Base-by-base conservation (phyloP, 2,113 vertebrate species). In the Pterocles burchelli region DNA sequence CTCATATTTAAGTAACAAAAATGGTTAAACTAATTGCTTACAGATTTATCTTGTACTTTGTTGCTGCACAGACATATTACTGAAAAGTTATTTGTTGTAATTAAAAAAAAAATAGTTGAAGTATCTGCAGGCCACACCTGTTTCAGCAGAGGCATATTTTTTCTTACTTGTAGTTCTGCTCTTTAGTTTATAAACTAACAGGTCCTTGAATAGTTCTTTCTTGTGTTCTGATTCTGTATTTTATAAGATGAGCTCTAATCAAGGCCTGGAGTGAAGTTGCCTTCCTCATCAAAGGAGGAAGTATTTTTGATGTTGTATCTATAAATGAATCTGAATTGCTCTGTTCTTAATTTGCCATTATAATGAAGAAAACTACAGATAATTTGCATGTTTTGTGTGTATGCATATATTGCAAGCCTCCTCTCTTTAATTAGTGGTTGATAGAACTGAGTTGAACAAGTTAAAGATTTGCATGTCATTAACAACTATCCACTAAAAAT, bases 231-330 rank as follows among this genome's bases (percentile, higher is more conserved):
- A 61, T 74, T 72, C 29, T 67, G 22, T 57, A 28, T 72, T 78
- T 82, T 87, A 45, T 57, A 91, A 71, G 38, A 71, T 57, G 70
- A 85, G 13, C 51, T 85, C 33, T 88, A 85, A 90, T 91, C 57
- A 88, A 79, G 29, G 58, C 41, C 58, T 68, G 62, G 41, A 92
- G 55, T 85, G 29, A 85, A 76, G 29, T 21, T 48, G 22, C 58
- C 15, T 71, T 51, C 36, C n/a, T n/a, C 41, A 82, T 93, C 67
- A 94, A 93, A 94, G 63, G 17, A 75, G 88, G 15, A 91, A 93
- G 70, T 66, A 79, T 76, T 93, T 94, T 93, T 94, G 62, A 90
- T 90, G 74, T 45, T 82, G 22, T 70, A 90, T 65, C 62, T 91
- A 45, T 76, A 93, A 91, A 70, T 82, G 26, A 61, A 85, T 94